Percentiles rank a stretch among this genome's conserved stretches.
phyloP scores from a whole-genome alignment of 2,113 vertebrate genomes.

The Pithys albifrons region DNA sequence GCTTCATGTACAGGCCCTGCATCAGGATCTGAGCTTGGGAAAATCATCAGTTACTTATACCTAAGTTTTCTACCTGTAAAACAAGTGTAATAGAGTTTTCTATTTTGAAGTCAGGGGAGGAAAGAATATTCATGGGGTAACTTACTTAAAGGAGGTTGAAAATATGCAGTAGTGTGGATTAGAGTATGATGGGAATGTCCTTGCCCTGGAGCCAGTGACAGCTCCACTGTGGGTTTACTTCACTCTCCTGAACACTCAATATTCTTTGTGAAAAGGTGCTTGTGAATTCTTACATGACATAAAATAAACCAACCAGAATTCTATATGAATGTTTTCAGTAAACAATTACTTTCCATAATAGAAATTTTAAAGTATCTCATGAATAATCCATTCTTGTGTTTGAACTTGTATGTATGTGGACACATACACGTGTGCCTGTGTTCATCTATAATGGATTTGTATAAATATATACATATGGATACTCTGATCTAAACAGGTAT shows the following conservation, averaged over 20 bases:
- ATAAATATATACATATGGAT: too few relatives aligned
- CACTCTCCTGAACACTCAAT: background rate
- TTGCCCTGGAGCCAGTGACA: background rate
- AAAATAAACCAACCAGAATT: background rate
- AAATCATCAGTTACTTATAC: background rate
- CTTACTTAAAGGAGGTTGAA: background rate
- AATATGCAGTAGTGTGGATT: background rate
- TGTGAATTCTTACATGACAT: background rate
- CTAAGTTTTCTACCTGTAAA: background rate
- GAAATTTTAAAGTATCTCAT: background rate
- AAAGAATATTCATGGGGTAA: background rate
- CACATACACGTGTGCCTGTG: rapidly evolving
- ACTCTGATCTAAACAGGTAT: background rate
- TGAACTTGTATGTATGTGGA: background rate
- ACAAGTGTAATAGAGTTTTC: background rate
- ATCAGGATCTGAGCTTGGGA: background rate
- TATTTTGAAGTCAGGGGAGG: background rate
- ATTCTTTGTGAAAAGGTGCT: background rate
- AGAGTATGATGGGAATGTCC: background rate
- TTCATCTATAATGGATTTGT: background rate
- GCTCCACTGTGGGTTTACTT: background rate
- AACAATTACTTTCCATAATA: background rate
- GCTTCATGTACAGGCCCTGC: background rate
- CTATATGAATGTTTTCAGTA: background rate
- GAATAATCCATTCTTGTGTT: background rate